Conservation (phyloP, 2,797 vertebrate genomes). For the Cirrhinus molitorella region DNA sequence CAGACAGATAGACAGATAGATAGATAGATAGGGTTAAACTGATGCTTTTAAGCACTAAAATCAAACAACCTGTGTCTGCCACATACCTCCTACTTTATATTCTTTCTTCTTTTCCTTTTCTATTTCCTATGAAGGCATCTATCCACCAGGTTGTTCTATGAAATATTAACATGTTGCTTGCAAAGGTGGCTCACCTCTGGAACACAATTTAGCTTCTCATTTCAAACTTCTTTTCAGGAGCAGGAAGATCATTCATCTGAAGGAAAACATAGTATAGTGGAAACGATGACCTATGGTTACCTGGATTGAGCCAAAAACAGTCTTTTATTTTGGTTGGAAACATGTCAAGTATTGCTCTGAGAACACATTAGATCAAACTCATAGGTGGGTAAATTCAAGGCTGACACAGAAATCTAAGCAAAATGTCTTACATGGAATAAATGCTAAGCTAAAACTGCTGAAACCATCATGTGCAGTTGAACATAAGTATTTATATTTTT, state of each 20-base stretch:
- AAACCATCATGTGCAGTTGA: too few species aligned
- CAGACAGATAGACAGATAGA: neutral
- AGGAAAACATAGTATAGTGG: neutral
- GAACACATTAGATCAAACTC: neutral
- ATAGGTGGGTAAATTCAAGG: neutral
- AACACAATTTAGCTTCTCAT: constrained; percentile 1
- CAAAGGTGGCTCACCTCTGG: neutral
- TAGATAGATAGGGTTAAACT: too few species aligned
- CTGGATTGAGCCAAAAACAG: neutral
- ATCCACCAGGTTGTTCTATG: constrained; percentile 3
- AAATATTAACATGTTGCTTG: constrained; percentile 19
- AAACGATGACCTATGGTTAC: neutral
- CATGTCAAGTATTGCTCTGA: constrained; percentile 22
- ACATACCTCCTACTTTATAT: neutral
- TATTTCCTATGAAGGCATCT: neutral
- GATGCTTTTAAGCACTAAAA: too few species aligned
- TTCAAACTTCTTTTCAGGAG: neutral
- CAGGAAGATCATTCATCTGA: neutral
- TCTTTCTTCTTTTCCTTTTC: neutral
- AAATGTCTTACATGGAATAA: neutral
- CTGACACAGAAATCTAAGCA: neutral
- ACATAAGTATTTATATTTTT: neutral
- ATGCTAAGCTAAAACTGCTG: neutral
- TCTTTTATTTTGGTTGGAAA: constrained; percentile 6
- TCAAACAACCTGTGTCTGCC: too few species aligned